Percentiles rank a stretch among this genome's conserved stretches.
These are phyloP conservation scores for Standfussiana lucernea DNA, from an alignment of 2,888 invertebrate genomes.

Conservation along the genomic window DNA sequence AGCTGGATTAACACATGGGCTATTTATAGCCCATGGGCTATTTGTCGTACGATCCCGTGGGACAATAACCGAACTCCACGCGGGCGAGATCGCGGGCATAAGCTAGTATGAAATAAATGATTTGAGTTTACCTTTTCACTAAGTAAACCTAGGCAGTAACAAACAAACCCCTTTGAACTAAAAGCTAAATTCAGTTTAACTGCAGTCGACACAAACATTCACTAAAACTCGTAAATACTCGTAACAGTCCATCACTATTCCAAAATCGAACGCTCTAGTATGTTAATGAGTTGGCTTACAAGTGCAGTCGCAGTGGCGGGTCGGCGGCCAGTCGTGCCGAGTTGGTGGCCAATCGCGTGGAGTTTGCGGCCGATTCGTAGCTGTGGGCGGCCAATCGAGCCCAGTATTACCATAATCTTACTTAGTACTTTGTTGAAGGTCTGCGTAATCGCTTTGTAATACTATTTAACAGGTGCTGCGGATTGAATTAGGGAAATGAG, in stretches of 20 bases:
- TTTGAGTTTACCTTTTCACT: too few relatives aligned
- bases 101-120: too few relatives aligned
- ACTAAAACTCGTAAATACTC: conserved; percentile 21
- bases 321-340: conserved; percentile 6
- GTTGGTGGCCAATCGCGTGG: conserved; percentile 3
- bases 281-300: conserved; percentile 50
- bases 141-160: not conserved
- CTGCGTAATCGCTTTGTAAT: conserved; percentile 51
- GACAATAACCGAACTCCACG: too few relatives aligned
- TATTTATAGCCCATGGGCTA: too few relatives aligned
- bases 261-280: conserved; percentile 35
- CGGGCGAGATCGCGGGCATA: too few relatives aligned
- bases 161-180: not conserved
- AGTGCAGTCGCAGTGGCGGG: conserved; percentile 37
- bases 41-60: too few relatives aligned
- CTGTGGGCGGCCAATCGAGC: conserved; percentile 2
- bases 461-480: conserved; percentile 22
- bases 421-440: conserved; percentile 10
- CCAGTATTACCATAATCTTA: conserved; percentile 53
- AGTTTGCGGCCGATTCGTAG: conserved; percentile 17
- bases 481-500: conserved; percentile 28
- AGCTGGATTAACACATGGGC: too few relatives aligned
- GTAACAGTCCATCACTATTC: conserved; percentile 26
- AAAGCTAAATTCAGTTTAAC: conserved; percentile 13
- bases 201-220: conserved; percentile 6